Percentiles rank a stretch among this genome's conserved stretches.
These are phyloP conservation scores for Daphoenositta chrysoptera DNA, from an alignment of 2,113 vertebrate species.

Conservation along the genomic window DNA sequence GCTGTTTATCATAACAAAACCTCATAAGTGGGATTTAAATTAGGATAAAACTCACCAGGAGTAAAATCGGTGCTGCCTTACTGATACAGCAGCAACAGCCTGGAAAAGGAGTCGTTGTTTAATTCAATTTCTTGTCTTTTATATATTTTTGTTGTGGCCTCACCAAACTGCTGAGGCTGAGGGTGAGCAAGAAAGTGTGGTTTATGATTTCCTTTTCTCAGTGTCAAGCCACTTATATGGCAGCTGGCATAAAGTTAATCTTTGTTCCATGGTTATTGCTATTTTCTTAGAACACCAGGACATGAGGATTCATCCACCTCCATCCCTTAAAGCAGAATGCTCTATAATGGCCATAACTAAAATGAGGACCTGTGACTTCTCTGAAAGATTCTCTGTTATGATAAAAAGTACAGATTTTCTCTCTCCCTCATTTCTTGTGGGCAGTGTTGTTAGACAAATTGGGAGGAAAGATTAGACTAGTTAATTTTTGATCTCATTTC, in stretches of 20 bases:
- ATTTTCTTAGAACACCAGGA: background rate
- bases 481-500: slow-evolving; percentile 1
- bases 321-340: background rate
- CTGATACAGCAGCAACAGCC: background rate
- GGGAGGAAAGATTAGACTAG: background rate
- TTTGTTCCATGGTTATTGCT: slow-evolving; percentile 25
- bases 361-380: background rate
- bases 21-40: background rate
- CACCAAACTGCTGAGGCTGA: background rate
- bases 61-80: background rate
- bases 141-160: background rate
- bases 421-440: background rate
- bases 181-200: background rate
- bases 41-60: background rate
- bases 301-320: background rate
- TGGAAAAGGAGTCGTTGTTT: background rate
- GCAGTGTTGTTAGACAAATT: background rate
- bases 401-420: background rate
- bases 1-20: background rate
- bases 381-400: background rate
- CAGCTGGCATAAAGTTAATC: slow-evolving; percentile 4
- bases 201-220: background rate
- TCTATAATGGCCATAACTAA: background rate
- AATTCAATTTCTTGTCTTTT: slow-evolving; percentile 1
- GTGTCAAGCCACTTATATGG: background rate